These are phyloP conservation scores for Epizoanthus fatuus DNA, from an alignment of 92 coral and sea anemone genomes.

Conservation along the genomic window DNA sequence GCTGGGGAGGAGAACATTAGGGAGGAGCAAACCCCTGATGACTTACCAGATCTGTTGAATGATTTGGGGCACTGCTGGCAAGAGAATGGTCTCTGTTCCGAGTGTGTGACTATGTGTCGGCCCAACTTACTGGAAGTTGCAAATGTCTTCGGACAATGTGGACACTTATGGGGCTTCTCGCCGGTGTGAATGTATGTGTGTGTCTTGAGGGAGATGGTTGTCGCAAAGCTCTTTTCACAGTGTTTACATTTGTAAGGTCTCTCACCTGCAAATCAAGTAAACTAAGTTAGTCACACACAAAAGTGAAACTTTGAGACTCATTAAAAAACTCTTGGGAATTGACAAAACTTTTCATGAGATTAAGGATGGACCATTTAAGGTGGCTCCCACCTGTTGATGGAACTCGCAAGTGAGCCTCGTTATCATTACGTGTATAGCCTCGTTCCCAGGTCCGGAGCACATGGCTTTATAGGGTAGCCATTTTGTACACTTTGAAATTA, in stretches of 20 bases:
- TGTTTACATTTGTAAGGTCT: constrained; percentile 98
- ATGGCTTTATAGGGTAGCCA: too few species aligned
- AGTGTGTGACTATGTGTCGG: constrained; percentile 98
- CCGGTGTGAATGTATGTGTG: constrained; percentile 99
- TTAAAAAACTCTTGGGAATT: too few species aligned
- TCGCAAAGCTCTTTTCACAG: constrained; percentile 97
- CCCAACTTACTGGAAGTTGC: constrained; percentile 99
- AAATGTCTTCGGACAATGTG: constrained; percentile 98
- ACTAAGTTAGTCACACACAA: neutral
- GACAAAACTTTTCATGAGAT: too few species aligned
- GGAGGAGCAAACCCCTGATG: neutral
- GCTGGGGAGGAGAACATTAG: neutral
- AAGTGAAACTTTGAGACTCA: too few species aligned
- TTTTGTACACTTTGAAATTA: too few species aligned
- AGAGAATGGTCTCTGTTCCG: constrained; percentile 95
- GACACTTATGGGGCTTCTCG: constrained; percentile 99
- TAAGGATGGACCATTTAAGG: too few species aligned
- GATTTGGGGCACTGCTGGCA: constrained; percentile 96
- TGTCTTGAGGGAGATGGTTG: constrained; percentile 97
- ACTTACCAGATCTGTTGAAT: constrained; percentile 99
- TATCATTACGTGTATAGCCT: too few species aligned
- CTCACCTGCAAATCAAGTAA: constrained; percentile 74
- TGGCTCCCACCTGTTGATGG: too few species aligned
- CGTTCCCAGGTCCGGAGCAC: too few species aligned
- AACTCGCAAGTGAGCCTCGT: too few species aligned